Conservation (phyloP, 2,797 vertebrate species). For the Jordanella pulchra region DNA sequence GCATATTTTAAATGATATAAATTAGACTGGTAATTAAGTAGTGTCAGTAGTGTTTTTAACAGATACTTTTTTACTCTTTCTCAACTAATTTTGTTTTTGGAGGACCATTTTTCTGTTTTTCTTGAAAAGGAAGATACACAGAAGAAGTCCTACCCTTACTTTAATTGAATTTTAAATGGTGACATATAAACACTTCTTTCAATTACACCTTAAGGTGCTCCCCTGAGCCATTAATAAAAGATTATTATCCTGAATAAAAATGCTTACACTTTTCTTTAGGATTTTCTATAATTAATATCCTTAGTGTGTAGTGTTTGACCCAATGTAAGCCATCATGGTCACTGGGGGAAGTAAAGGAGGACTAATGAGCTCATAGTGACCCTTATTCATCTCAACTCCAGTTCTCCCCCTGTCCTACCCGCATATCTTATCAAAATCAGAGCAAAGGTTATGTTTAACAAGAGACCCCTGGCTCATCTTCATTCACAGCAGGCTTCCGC, state of each 20-base stretch:
- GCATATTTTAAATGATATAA: no score
- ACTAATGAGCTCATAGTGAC: conserved; percentile 71
- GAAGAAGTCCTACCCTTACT: no score
- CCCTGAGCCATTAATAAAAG: conserved; percentile 7
- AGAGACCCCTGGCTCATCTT: conserved; percentile 65
- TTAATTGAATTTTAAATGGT: not conserved
- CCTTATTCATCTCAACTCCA: conserved; percentile 52
- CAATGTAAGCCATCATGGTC: conserved; percentile 46
- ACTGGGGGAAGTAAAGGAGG: conserved; percentile 43
- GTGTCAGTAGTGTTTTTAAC: no score
- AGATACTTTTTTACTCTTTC: no score
- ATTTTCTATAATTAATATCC: conserved; percentile 44
- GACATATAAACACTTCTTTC: not conserved
- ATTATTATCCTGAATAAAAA: not conserved
- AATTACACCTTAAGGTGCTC: not conserved
- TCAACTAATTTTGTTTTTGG: no score
- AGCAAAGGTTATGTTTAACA: conserved; percentile 73
- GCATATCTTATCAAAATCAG: conserved; percentile 75
- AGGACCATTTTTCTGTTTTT: no score
- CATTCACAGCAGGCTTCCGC: conserved; percentile 57
- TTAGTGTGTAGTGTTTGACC: conserved; percentile 46
- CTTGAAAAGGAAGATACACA: no score
- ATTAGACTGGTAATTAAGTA: no score
- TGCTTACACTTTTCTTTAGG: conserved; percentile 3
- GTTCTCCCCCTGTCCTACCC: conserved; percentile 32